Evolutionary conservation across 2,797 vertebrate species (phyloP).

Genomic region (Schizothorax lantsangensis): DNA sequence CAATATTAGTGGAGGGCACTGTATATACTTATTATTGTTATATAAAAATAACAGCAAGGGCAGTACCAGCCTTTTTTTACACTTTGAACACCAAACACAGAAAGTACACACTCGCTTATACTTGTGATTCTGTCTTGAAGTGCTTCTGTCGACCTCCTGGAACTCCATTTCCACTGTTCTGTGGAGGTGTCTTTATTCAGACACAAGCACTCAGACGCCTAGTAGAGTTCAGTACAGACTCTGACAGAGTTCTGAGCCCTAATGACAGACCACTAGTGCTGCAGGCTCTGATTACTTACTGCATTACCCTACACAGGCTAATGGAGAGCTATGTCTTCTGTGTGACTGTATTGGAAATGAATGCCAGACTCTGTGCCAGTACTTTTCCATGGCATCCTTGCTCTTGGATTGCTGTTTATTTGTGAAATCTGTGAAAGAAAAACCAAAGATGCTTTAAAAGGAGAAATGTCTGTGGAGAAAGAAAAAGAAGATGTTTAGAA

Average conservation of each 20-base stretch:
- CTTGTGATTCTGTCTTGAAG: constrained; percentile 21
- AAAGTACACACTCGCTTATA: not conserved
- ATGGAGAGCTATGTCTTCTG: constrained; percentile 35
- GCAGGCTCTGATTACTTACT: constrained; percentile 50
- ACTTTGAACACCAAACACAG: not conserved
- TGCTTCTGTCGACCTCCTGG: constrained; percentile 1
- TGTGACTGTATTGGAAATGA: constrained; percentile 21
- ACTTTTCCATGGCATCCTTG: constrained; percentile 27
- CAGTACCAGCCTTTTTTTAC: not conserved
- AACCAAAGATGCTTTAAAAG: not conserved
- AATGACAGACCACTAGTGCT: constrained; percentile 35
- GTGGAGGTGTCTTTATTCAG: constrained; percentile 28
- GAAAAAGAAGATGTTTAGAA: not conserved
- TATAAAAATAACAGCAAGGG: not conserved
- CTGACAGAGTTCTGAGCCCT: constrained; percentile 27
- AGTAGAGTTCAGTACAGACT: constrained; percentile 14
- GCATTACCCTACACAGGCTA: constrained; percentile 34
- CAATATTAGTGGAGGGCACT: no score
- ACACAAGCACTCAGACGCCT: constrained; percentile 15
- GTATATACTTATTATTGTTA: not conserved
- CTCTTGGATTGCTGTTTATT: not conserved
- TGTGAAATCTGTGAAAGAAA: constrained; percentile 2
- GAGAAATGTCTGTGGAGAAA: not conserved
- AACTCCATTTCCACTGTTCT: constrained; percentile 13
- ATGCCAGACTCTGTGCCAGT: constrained; percentile 4